Conservation (phyloP, 2,797 vertebrate species). For the Spondyliosoma cantharus region DNA sequence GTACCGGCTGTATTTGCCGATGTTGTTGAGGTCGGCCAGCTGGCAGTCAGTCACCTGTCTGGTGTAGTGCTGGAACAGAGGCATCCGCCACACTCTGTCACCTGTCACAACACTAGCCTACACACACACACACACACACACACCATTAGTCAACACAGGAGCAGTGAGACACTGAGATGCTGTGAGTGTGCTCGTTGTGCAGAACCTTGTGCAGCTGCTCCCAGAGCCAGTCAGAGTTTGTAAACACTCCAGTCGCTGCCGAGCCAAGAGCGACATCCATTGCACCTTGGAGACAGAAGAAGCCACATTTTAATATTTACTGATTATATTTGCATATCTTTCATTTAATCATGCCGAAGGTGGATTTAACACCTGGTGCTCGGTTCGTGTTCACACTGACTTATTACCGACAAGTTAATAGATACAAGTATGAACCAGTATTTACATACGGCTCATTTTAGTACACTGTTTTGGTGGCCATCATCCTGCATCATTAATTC, state of each 20-base stretch:
- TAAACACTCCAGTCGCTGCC: conserved; percentile 95
- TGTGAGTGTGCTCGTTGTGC: conserved; percentile 8
- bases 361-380: not conserved
- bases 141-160: conserved; percentile 48
- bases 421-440: not conserved
- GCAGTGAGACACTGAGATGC: conserved; percentile 14
- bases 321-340: not conserved
- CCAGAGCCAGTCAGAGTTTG: conserved; percentile 97
- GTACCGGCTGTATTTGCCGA: conserved; percentile 94
- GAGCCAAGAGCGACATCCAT: conserved; percentile 96
- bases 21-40: conserved; percentile 94
- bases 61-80: conserved; percentile 96
- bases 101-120: conserved; percentile 96
- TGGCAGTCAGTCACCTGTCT: conserved; percentile 92
- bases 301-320: not conserved
- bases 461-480: no score
- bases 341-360: not conserved
- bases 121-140: conserved; percentile 58
- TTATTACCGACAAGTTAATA: not conserved
- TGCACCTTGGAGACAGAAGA: conserved; percentile 84
- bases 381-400: not conserved
- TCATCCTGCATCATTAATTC: not conserved
- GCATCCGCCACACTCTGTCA: conserved; percentile 98
- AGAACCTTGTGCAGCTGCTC: conserved; percentile 90
- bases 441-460: not conserved